Conservation (phyloP, 2,888 invertebrate species). For the Boloria selene region DNA sequence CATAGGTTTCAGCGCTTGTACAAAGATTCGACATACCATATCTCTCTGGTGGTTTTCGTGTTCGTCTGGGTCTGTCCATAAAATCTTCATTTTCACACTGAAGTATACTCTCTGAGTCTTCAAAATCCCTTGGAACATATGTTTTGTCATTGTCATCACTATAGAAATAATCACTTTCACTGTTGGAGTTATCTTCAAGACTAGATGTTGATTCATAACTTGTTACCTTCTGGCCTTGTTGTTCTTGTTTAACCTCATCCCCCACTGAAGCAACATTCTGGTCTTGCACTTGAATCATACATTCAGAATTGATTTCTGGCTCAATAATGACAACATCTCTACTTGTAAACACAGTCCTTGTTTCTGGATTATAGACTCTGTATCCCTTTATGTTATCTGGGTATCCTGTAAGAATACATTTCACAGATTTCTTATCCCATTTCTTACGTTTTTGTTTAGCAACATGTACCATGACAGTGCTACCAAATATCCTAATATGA, state of each 20-base stretch:
- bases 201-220: too few relatives aligned
- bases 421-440: conserved; percentile 42
- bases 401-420: conserved; percentile 42
- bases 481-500: conserved; percentile 37
- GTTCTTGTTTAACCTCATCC: too few relatives aligned
- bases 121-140: too few relatives aligned
- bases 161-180: too few relatives aligned
- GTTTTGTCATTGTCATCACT: too few relatives aligned
- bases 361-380: conserved; percentile 25
- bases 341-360: conserved; percentile 37
- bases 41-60: too few relatives aligned
- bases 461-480: conserved; percentile 38
- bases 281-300: conserved; percentile 36
- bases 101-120: too few relatives aligned
- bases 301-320: conserved; percentile 31
- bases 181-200: too few relatives aligned
- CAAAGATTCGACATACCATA: too few relatives aligned
- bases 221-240: too few relatives aligned
- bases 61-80: too few relatives aligned
- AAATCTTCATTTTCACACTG: too few relatives aligned
- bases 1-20: neutral
- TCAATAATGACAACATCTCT: conserved; percentile 40
- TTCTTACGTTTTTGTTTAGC: conserved; percentile 40
- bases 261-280: conserved; percentile 30
- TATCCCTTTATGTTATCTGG: conserved; percentile 41